Evolutionary conservation across 2,797 vertebrate genomes (phyloP).

Genomic region (Dryobates pubescens): DNA sequence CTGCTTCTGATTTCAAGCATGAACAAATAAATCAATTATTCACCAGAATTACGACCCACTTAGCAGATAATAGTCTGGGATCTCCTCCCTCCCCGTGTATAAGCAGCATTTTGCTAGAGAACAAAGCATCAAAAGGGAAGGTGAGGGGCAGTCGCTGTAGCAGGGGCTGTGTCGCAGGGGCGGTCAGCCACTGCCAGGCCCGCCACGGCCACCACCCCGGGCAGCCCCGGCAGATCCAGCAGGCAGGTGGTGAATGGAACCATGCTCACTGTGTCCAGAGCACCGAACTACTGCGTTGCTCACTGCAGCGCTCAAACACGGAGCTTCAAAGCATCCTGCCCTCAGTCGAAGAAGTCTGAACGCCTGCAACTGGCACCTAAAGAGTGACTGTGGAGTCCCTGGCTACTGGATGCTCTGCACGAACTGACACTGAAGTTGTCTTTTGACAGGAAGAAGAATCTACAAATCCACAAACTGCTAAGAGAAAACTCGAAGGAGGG

Average conservation of each 20-base stretch:
- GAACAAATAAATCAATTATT: conserved; percentile 42
- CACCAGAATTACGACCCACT: conserved; percentile 48
- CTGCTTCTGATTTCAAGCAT: conserved; percentile 14
- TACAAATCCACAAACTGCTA: not conserved
- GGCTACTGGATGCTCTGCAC: not conserved
- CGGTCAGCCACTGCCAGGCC: not conserved
- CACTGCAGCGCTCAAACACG: not conserved
- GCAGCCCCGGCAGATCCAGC: not conserved
- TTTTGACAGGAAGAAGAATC: not conserved
- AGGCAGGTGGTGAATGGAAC: not conserved
- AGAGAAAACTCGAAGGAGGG: not conserved
- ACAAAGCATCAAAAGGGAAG: conserved; percentile 17
- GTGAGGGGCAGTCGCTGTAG: not conserved
- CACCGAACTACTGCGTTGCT: not conserved
- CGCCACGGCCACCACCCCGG: rapidly evolving
- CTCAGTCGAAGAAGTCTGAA: not conserved
- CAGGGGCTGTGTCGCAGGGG: not conserved
- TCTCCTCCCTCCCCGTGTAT: not conserved
- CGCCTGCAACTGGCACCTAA: not conserved
- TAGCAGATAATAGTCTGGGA: conserved; percentile 38
- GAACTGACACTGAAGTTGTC: not conserved
- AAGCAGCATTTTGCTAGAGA: not conserved
- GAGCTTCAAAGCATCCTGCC: not conserved
- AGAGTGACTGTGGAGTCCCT: rapidly evolving
- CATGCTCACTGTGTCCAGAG: not conserved